Evolutionary conservation across 2,888 invertebrate genomes (phyloP), one percentile per base, ranked within the genome.

Genomic region (Esperia sulphurella): DNA sequence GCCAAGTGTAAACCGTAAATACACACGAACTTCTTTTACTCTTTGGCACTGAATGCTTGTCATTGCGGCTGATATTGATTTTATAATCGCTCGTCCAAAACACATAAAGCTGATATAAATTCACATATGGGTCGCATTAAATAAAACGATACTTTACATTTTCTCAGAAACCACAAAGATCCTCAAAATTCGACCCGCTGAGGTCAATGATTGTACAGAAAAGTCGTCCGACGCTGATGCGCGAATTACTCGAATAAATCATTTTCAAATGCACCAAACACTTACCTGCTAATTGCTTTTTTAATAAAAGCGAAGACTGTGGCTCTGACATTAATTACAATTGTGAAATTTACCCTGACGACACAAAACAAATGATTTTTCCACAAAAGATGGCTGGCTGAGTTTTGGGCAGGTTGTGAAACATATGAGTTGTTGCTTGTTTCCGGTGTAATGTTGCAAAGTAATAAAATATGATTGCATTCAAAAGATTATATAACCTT

Each of bases 271-370:
- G 52, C 55, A 62, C 53, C 48, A 51, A 53, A 50, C 54, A 91
- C 92, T 91, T 93, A 97, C 97, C 97, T 94, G 97, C 96, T 92
- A 97, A 92, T 92, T 97, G 97, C 94, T 97, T 97, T 92, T 96
- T 94, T 91, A 97, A 93, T 92, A 97, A 92, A 91, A 97, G 94
- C 90, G 97, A 95, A 91, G 97, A 97, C 94, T 97, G 97, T 93
- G 94, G 94, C 93, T 96, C 96, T 93, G 96, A 96, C 96, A 96
- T 96, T 94, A 94, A 95, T 94, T 93, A 93, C 93, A 92, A 93
- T 91, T 93, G 91, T 91, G 92, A 93, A 93, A 92, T 93, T 93
- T 92, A 93, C 91, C 91, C 91, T 91, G 92, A 92, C 90, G 91
- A 91, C 91, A 92, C 92, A 92, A 92, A 93, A 92, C 91, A 92